Percentiles rank a stretch among this genome's conserved stretches.
phyloP scores from a whole-genome alignment of 1,140 invertebrate species.

The Lucilia sericata region DNA sequence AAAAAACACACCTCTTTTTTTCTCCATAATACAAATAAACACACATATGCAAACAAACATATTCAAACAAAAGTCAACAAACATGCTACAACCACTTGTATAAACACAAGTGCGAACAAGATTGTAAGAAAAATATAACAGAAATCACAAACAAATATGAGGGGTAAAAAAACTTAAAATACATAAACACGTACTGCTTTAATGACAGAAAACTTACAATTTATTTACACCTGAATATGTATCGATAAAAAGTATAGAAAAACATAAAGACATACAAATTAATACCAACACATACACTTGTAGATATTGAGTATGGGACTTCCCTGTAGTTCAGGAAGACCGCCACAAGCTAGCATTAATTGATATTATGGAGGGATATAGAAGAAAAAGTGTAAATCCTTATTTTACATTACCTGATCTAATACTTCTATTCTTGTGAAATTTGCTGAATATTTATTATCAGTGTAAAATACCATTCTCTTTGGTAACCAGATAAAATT shows the following conservation, averaged over 20 bases:
- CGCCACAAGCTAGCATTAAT: too few species aligned
- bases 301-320: too few species aligned
- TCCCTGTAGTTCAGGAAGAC: too few species aligned
- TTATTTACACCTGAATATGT: slow-evolving; percentile 12
- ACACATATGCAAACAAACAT: neutral
- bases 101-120: neutral
- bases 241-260: slow-evolving; percentile 18
- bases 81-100: neutral
- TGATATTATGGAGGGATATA: too few species aligned
- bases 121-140: neutral
- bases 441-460: too few species aligned
- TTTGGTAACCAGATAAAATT: too few species aligned
- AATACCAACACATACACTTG: neutral
- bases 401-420: too few species aligned
- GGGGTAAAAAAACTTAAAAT: neutral
- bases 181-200: slow-evolving; percentile 14
- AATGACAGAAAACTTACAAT: slow-evolving; percentile 17
- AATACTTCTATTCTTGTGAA: too few species aligned
- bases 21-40: neutral
- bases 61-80: neutral
- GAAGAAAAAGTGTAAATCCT: too few species aligned
- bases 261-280: slow-evolving; percentile 18
- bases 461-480: too few species aligned
- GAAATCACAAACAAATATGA: neutral
- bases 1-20: slow-evolving; percentile 7